A percentile compares a stretch with the other conserved stretches of the same genome.
Conservation (phyloP, 2,113 vertebrate species). For the Centropristis striata region DNA sequence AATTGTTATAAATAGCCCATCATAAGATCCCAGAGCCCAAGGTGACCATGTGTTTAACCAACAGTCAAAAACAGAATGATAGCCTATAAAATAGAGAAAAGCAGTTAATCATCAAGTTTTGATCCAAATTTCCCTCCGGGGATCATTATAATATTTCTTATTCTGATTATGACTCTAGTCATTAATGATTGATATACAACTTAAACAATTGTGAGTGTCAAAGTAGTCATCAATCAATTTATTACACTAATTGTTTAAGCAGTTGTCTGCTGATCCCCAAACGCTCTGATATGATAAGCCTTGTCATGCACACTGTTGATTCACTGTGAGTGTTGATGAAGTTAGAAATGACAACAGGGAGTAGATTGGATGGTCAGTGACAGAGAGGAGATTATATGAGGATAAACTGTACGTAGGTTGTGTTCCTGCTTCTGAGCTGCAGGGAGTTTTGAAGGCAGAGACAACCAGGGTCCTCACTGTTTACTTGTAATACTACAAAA, state of each 20-base stretch:
- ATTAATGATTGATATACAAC: no score
- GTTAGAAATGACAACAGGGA: conserved; percentile 6
- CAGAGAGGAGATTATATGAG: conserved; percentile 5
- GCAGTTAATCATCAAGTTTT: not conserved
- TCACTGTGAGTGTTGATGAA: not conserved
- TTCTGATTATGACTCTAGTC: no score
- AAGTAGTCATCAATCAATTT: not conserved
- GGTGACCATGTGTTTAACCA: not conserved
- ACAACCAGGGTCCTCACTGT: conserved; percentile 5
- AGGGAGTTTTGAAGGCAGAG: conserved; percentile 1
- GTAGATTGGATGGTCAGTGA: not conserved
- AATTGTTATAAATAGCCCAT: not conserved
- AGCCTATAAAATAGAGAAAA: not conserved
- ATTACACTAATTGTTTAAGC: not conserved
- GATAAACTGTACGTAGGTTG: not conserved
- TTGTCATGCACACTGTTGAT: not conserved
- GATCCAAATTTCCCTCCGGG: no score
- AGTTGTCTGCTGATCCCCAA: not conserved
- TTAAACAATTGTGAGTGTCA: not conserved
- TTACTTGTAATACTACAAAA: conserved; percentile 13
- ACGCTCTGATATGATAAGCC: not conserved
- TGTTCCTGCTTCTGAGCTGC: not conserved
- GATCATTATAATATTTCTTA: no score
- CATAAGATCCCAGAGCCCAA: not conserved
- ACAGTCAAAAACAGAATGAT: not conserved